Percentiles rank a stretch among this genome's conserved stretches.
These are phyloP conservation scores for Actinopyga echinites DNA, from an alignment of 53 echinoderm and acorn worm species.

Conservation along the genomic window DNA sequence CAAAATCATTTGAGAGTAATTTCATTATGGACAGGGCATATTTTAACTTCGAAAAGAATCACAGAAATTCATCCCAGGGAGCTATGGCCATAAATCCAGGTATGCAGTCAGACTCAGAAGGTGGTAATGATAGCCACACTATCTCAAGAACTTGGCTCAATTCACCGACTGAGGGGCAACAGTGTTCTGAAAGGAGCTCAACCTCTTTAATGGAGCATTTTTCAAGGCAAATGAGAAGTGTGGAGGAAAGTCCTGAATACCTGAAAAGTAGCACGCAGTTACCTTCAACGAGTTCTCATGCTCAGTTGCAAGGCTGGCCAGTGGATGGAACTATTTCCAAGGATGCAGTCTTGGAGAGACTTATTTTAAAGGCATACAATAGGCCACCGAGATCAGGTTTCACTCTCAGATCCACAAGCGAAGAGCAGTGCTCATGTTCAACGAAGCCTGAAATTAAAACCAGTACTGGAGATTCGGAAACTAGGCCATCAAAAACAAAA, in stretches of 20 bases:
- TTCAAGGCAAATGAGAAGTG: no score
- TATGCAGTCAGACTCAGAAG: background rate
- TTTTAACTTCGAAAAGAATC: slow-evolving; percentile 31
- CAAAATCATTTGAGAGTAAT: slow-evolving; percentile 41
- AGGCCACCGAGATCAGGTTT: slow-evolving; percentile 27
- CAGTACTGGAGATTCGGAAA: slow-evolving; percentile 9
- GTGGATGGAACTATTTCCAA: slow-evolving; percentile 18
- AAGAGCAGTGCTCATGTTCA: slow-evolving; percentile 27
- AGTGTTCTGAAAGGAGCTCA: no score
- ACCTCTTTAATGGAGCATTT: no score
- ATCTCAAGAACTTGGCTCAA: no score
- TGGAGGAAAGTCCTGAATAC: no score
- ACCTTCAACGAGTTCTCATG: no score
- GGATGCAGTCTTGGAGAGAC: slow-evolving; percentile 28
- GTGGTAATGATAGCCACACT: background rate
- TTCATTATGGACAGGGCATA: slow-evolving; percentile 43
- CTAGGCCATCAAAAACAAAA: slow-evolving; percentile 7
- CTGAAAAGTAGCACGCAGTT: no score
- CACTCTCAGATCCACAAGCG: background rate
- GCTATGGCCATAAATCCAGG: background rate
- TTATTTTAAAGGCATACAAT: slow-evolving; percentile 31
- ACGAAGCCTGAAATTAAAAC: slow-evolving; percentile 23
- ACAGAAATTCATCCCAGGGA: background rate
- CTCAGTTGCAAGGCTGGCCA: background rate
- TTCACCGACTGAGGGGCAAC: no score